These are phyloP conservation scores for Chrosomus eos DNA, from an alignment of 2,797 vertebrate species.

Conservation along the genomic window DNA sequence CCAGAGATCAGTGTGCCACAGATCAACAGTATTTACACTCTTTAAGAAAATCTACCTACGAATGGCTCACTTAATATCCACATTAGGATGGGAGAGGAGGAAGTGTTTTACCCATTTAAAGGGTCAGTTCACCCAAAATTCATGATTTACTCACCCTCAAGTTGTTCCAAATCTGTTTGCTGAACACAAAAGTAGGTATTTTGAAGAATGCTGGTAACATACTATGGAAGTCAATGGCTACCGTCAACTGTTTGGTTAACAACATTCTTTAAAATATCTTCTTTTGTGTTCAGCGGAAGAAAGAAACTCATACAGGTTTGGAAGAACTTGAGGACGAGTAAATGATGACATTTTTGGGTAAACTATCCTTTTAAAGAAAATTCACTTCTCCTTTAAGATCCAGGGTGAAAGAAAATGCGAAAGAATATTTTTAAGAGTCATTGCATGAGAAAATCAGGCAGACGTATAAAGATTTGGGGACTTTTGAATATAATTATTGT, in stretches of 20 bases:
- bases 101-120: neutral
- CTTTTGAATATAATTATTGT: neutral
- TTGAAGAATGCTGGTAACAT: neutral
- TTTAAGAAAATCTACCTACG: neutral
- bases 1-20: neutral
- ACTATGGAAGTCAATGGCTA: too few species aligned
- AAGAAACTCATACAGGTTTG: neutral
- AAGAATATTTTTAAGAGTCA: conserved; percentile 27
- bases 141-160: neutral
- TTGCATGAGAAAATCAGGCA: conserved; percentile 24
- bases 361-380: neutral
- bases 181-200: neutral
- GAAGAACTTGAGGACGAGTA: neutral
- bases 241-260: neutral
- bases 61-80: neutral
- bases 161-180: neutral
- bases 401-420: neutral
- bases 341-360: neutral
- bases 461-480: neutral
- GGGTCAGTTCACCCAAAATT: neutral
- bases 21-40: neutral
- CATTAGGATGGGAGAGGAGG: neutral
- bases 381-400: conserved; percentile 16
- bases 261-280: neutral
- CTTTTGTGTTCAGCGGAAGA: neutral